These are phyloP conservation scores for Hippolais icterina DNA, from an alignment of 2,113 vertebrate genomes.

Conservation along the genomic window DNA sequence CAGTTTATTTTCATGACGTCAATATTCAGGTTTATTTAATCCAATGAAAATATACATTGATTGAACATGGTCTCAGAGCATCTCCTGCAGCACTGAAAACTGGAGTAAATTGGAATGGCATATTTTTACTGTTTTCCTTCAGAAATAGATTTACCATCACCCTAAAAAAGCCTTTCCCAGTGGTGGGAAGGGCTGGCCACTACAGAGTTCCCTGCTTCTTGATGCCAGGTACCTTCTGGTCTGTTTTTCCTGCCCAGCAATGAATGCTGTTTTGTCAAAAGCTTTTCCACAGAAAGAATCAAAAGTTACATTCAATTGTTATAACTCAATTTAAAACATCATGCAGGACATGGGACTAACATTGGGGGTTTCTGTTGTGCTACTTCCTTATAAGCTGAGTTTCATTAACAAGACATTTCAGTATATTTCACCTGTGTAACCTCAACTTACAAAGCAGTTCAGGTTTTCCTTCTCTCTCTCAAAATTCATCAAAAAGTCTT, in stretches of 20 bases:
- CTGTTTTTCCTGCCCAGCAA: not conserved
- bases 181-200: not conserved
- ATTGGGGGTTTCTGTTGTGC: not conserved
- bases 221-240: not conserved
- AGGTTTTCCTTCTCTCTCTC: not conserved
- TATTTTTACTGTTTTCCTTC: not conserved
- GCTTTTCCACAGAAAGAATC: not conserved
- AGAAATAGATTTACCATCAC: not conserved
- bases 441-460: not conserved
- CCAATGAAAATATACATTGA: slow-evolving; percentile 51
- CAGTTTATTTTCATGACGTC: slow-evolving; percentile 42
- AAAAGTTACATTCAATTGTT: not conserved
- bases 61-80: not conserved
- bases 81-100: not conserved
- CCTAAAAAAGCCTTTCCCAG: not conserved
- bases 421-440: not conserved
- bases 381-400: not conserved
- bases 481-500: slow-evolving; percentile 29
- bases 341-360: not conserved
- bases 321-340: not conserved
- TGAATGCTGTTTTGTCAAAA: slow-evolving; percentile 1
- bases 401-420: not conserved
- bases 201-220: not conserved
- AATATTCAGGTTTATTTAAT: slow-evolving; percentile 29
- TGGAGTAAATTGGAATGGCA: not conserved